Evolutionary conservation across 1,140 invertebrate species (phyloP).

Genomic region (Helicoverpa armigera): DNA sequence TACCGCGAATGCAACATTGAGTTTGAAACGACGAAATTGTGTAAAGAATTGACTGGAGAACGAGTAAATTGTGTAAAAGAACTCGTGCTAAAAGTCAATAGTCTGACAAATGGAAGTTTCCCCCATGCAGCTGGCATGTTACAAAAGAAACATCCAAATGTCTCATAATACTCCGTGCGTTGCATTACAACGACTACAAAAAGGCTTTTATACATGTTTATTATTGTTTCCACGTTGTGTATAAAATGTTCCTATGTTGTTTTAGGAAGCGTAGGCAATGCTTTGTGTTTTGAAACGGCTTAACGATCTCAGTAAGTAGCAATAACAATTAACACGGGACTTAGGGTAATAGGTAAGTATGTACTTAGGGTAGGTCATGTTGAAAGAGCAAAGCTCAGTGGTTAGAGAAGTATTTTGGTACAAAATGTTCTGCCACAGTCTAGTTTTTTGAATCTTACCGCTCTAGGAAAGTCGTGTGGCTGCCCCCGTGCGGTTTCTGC

Average conservation of each 20-base stretch:
- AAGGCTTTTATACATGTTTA: slow-evolving; percentile 5
- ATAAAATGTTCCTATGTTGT: slow-evolving; percentile 8
- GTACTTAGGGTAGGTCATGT: not conserved
- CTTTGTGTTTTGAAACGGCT: no score
- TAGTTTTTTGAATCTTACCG: no score
- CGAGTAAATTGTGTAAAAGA: slow-evolving; percentile 40
- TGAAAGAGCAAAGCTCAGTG: not conserved
- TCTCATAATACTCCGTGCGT: slow-evolving; percentile 23
- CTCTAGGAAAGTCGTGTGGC: no score
- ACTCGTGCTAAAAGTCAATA: slow-evolving; percentile 46
- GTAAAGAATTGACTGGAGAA: slow-evolving; percentile 25
- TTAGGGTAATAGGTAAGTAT: not conserved
- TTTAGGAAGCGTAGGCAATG: not conserved
- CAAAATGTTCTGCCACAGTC: no score
- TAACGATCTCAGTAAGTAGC: not conserved
- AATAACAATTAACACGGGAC: not conserved
- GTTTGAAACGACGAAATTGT: slow-evolving; percentile 23
- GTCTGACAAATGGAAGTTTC: slow-evolving; percentile 41
- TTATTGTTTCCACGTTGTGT: not conserved
- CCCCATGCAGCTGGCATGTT: slow-evolving; percentile 14
- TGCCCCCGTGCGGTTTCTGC: no score
- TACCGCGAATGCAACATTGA: not conserved
- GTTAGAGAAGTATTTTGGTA: no score
- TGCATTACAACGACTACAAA: slow-evolving; percentile 37
- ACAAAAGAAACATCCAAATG: slow-evolving; percentile 43